A percentile compares a stretch with the other conserved stretches of the same genome.
Conservation (phyloP, 2,797 vertebrate species). For the Epinephelus malabaricus region DNA sequence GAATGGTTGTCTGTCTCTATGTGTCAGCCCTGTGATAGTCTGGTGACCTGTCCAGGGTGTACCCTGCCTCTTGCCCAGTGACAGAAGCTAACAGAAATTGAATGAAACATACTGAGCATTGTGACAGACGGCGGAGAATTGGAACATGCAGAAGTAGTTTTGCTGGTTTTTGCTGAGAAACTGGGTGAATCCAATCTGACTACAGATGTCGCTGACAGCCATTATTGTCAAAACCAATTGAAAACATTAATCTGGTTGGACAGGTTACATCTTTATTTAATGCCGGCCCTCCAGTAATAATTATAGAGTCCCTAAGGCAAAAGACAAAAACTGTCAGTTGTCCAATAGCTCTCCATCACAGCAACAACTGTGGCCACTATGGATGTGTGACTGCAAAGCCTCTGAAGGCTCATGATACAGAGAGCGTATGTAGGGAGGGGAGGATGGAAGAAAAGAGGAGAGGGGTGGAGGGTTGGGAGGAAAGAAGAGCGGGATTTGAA, state of each 20-base stretch:
- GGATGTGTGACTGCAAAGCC: neutral
- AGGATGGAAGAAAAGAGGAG: too few relatives aligned
- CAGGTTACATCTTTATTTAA: slow-evolving; percentile 17
- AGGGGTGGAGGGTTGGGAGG: too few relatives aligned
- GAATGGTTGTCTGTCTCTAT: too few relatives aligned
- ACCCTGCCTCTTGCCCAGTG: too few relatives aligned
- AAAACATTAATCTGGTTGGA: neutral
- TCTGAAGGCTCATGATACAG: neutral
- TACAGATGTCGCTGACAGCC: neutral
- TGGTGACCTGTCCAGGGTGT: too few relatives aligned
- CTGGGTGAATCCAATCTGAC: neutral
- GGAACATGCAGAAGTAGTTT: neutral
- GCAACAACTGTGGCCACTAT: slow-evolving; percentile 15
- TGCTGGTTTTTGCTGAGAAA: neutral
- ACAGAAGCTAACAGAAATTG: too few relatives aligned
- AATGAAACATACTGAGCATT: too few relatives aligned
- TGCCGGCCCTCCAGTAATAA: neutral
- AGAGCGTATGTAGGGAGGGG: neutral
- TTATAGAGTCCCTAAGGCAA: neutral
- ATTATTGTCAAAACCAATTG: neutral
- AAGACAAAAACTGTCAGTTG: neutral
- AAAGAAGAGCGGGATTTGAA: slow-evolving; percentile 45
- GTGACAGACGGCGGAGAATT: too few relatives aligned
- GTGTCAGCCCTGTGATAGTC: too few relatives aligned
- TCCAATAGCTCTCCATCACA: neutral